Percentiles rank a stretch among this genome's conserved stretches.
Evolutionary conservation across 2,113 vertebrate species (phyloP).

Genomic region (Serilophus lunatus): DNA sequence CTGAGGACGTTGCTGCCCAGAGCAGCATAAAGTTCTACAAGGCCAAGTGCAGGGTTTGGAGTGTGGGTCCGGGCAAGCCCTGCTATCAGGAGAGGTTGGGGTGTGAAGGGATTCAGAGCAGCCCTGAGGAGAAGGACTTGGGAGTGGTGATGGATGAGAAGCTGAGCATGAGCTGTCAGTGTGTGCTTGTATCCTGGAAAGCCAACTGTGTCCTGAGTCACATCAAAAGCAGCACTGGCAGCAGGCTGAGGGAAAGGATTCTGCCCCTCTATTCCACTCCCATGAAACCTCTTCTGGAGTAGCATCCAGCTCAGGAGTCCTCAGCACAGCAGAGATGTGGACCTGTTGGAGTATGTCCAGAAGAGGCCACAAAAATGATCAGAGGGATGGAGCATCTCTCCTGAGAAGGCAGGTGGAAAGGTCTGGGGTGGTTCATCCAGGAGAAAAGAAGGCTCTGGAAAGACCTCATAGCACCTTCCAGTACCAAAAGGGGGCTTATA

Average conservation of each 20-base stretch:
- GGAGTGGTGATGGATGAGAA: too few species aligned
- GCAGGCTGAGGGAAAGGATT: too few species aligned
- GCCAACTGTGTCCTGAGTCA: too few species aligned
- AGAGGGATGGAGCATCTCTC: background rate
- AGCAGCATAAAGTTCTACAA: background rate
- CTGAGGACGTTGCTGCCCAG: background rate
- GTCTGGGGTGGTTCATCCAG: background rate
- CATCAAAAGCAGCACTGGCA: too few species aligned
- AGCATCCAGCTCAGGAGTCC: background rate
- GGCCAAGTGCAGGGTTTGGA: background rate
- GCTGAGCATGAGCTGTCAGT: too few species aligned
- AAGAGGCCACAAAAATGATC: background rate
- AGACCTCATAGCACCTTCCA: background rate
- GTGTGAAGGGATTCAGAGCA: background rate
- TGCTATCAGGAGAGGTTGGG: fast-evolving
- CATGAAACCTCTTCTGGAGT: background rate
- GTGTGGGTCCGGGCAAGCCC: background rate
- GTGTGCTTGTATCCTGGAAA: too few species aligned
- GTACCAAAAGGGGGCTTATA: background rate
- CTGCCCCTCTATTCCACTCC: too few species aligned
- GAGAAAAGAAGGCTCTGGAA: too few species aligned
- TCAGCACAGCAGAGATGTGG: background rate
- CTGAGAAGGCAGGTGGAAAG: background rate
- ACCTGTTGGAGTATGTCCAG: background rate
- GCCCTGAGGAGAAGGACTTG: background rate